Percentiles rank a stretch among this genome's conserved stretches.
These are phyloP conservation scores for Lanistes nyassanus DNA, from an alignment of 1,140 invertebrate genomes.

Conservation along the genomic window DNA sequence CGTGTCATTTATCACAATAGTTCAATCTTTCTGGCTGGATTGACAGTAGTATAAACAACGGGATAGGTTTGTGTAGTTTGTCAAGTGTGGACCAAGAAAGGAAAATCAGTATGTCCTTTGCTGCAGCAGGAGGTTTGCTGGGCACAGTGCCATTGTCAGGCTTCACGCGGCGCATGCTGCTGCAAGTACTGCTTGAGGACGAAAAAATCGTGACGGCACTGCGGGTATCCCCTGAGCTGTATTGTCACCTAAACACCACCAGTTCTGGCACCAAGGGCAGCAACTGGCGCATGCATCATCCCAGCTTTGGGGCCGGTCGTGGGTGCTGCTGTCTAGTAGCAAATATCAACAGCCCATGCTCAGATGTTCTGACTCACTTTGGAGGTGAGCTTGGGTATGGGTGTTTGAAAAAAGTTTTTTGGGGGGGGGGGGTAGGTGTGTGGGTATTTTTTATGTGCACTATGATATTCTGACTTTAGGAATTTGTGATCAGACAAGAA, in stretches of 20 bases:
- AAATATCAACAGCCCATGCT: constrained; percentile 78
- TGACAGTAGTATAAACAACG: too few species aligned
- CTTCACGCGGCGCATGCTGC: constrained; percentile 84
- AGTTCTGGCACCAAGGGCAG: constrained; percentile 16
- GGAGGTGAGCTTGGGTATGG: constrained; percentile 65
- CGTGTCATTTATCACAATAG: neutral
- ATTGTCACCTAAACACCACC: constrained; percentile 24
- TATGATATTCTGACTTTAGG: too few species aligned
- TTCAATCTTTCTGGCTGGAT: too few species aligned
- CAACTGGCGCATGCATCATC: constrained; percentile 55
- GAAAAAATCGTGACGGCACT: constrained; percentile 79
- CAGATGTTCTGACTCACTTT: constrained; percentile 71
- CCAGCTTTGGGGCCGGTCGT: constrained; percentile 69
- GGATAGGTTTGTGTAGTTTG: constrained; percentile 14
- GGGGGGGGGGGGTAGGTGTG: too few species aligned
- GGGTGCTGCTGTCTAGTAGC: constrained; percentile 77
- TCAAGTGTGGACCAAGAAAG: constrained; percentile 13
- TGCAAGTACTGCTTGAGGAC: constrained; percentile 86
- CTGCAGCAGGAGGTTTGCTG: constrained; percentile 18
- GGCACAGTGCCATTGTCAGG: constrained; percentile 77
- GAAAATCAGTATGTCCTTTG: neutral
- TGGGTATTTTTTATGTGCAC: too few species aligned
- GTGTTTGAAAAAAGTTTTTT: too few species aligned
- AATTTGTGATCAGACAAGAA: too few species aligned
- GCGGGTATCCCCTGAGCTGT: constrained; percentile 33